phyloP scores from a whole-genome alignment of 1,140 invertebrate species.

The Bombus pascuorum region DNA sequence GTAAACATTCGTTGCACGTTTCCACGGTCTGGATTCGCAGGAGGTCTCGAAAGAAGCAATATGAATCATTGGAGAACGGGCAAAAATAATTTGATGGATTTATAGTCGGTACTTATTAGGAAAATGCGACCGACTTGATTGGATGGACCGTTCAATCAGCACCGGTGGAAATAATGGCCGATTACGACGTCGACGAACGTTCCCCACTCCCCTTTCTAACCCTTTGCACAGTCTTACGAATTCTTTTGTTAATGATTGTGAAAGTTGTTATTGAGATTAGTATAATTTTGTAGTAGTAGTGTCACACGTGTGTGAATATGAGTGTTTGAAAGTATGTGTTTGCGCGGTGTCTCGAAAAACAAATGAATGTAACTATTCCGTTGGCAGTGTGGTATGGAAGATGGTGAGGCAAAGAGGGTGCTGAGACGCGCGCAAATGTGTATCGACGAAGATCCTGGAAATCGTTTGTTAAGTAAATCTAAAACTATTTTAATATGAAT shows the following conservation, averaged over 20 bases:
- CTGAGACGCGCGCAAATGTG: too few relatives aligned
- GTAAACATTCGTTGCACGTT: conserved; percentile 37
- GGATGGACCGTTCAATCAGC: conserved; percentile 29
- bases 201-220: background rate
- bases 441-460: too few relatives aligned
- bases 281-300: too few relatives aligned
- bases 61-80: conserved; percentile 34
- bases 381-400: too few relatives aligned
- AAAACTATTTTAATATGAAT: too few relatives aligned
- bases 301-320: too few relatives aligned
- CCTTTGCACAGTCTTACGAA: background rate
- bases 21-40: conserved; percentile 33
- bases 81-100: conserved; percentile 50
- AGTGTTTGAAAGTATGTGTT: too few relatives aligned
- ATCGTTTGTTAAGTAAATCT: too few relatives aligned
- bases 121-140: conserved; percentile 3
- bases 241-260: background rate
- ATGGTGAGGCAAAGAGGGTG: too few relatives aligned
- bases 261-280: background rate
- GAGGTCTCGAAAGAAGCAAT: conserved; percentile 45
- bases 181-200: background rate
- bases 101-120: conserved; percentile 48
- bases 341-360: too few relatives aligned
- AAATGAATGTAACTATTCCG: too few relatives aligned
- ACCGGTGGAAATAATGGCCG: background rate